A percentile compares a stretch with the other conserved stretches of the same genome.
Evolutionary conservation across 2,113 vertebrate species (phyloP).

Genomic region (Pelvicachromis taeniatus): DNA sequence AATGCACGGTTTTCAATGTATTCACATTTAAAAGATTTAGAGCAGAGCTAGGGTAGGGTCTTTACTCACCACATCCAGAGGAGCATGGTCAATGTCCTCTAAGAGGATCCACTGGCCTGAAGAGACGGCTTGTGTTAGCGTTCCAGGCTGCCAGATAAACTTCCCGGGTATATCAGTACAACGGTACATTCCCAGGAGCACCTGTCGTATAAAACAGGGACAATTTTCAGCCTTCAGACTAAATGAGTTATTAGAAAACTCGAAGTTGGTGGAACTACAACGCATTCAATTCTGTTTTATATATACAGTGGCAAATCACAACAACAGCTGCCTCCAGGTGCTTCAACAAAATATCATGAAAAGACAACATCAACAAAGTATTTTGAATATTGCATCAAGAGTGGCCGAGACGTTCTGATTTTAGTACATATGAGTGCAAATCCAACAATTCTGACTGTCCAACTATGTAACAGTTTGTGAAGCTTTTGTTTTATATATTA

Average conservation of each 20-base stretch:
- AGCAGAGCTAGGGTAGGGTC: neutral
- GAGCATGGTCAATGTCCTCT: conserved; percentile 96
- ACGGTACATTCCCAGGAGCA: conserved; percentile 92
- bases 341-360: neutral
- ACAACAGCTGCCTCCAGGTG: neutral
- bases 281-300: neutral
- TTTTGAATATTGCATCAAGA: neutral
- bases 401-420: rapidly evolving
- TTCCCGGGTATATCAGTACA: conserved; percentile 95
- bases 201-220: conserved; percentile 65
- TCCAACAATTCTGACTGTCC: neutral
- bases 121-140: conserved; percentile 88
- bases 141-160: conserved; percentile 95
- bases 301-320: neutral
- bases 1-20: neutral
- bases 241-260: neutral
- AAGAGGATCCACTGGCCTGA: conserved; percentile 92
- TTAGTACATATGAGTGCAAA: neutral
- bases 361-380: neutral
- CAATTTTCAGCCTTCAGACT: neutral
- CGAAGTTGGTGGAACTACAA: neutral
- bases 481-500: neutral
- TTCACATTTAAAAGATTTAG: neutral
- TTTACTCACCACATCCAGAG: conserved; percentile 88
- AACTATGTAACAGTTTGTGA: neutral